Conservation (phyloP, 2,888 invertebrate species). For the Noctua fimbriata region DNA sequence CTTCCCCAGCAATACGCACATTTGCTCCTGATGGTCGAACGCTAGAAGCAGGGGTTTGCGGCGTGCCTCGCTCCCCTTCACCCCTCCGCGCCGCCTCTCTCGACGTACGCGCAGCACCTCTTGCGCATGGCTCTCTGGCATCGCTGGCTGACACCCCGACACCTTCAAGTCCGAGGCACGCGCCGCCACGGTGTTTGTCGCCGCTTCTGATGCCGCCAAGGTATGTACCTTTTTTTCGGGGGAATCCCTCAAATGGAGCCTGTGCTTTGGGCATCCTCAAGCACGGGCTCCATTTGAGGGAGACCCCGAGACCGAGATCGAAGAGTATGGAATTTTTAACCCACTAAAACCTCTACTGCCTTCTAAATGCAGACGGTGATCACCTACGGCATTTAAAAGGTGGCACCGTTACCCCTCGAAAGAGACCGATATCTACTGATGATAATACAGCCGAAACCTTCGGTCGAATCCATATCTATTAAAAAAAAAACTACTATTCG, state of each 20-base stretch:
- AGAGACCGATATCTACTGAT: not conserved
- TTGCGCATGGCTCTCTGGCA: slow-evolving; percentile 93
- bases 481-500: not conserved
- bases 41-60: slow-evolving; percentile 87
- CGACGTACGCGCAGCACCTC: slow-evolving; percentile 93
- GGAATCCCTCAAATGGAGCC: not conserved
- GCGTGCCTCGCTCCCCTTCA: slow-evolving; percentile 93
- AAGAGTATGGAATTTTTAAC: not conserved
- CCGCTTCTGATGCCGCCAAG: slow-evolving; percentile 94
- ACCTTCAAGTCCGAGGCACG: slow-evolving; percentile 85
- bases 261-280: not conserved
- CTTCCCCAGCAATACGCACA: slow-evolving; percentile 95
- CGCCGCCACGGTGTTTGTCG: slow-evolving; percentile 92
- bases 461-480: not conserved
- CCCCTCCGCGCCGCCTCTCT: slow-evolving; percentile 94
- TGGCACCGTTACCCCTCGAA: not conserved
- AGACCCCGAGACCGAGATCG: not conserved
- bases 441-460: not conserved
- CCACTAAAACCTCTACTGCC: not conserved
- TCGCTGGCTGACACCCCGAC: slow-evolving; percentile 90
- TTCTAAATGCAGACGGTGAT: no score
- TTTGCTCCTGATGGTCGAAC: slow-evolving; percentile 95
- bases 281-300: no score
- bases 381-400: not conserved
- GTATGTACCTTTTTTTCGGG: slow-evolving; percentile 62